Percentiles rank a stretch among this genome's conserved stretches.
phyloP scores from a whole-genome alignment of 92 coral and sea anemone genomes.

The Paramuricea clavata region DNA sequence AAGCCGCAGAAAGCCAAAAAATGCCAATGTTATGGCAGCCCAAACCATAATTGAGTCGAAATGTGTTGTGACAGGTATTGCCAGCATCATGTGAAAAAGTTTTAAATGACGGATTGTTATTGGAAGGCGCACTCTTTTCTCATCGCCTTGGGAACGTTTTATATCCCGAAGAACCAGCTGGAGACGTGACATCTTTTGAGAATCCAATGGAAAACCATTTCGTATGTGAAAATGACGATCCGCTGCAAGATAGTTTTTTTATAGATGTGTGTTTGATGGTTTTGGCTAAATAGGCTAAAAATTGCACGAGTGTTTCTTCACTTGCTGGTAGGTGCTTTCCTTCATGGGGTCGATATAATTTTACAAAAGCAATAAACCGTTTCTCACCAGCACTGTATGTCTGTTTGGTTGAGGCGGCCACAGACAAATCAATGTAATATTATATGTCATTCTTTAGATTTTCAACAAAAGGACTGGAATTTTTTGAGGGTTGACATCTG shows the following conservation, averaged over 20 bases:
- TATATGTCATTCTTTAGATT: no score
- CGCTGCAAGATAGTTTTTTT: no score
- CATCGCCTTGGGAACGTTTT: slow-evolving; percentile 58
- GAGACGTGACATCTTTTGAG: slow-evolving; percentile 48
- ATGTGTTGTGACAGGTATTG: no score
- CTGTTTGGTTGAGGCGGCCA: slow-evolving; percentile 62
- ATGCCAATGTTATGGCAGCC: slow-evolving; percentile 65
- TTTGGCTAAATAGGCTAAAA: no score
- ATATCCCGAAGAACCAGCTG: slow-evolving; percentile 64
- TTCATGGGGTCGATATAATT: no score
- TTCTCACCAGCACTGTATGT: slow-evolving; percentile 69
- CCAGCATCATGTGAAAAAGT: slow-evolving; percentile 45
- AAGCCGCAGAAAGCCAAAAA: slow-evolving; percentile 67
- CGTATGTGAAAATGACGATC: slow-evolving; percentile 63
- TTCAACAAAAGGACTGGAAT: slow-evolving; percentile 1
- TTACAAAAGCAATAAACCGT: slow-evolving; percentile 55
- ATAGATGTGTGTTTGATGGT: no score
- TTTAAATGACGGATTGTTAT: slow-evolving; percentile 45
- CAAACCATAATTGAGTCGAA: no score
- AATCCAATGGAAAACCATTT: slow-evolving; percentile 57
- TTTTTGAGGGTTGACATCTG: not conserved
- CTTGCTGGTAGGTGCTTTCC: no score
- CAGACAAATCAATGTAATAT: slow-evolving; percentile 49
- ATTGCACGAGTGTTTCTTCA: slow-evolving; percentile 31
- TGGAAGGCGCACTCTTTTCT: slow-evolving; percentile 53